A percentile compares a stretch with the other conserved stretches of the same genome.
These are phyloP conservation scores for Dryoscopus gambensis DNA, from an alignment of 2,113 vertebrate genomes.

Conservation along the genomic window DNA sequence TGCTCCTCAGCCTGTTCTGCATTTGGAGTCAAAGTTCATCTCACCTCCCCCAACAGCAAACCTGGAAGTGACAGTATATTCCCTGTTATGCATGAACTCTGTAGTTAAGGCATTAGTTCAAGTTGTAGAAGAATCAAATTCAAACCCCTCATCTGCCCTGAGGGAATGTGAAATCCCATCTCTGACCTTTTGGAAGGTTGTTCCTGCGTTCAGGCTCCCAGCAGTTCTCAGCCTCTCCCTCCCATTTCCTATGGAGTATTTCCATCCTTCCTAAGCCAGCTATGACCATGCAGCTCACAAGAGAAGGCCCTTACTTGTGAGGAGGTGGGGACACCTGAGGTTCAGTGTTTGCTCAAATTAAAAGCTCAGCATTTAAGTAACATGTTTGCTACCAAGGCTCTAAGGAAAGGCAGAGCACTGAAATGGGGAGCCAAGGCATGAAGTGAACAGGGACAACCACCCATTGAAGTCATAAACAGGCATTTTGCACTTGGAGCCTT, in stretches of 20 bases:
- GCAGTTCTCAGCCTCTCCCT: neutral
- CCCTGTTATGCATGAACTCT: neutral
- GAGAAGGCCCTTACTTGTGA: neutral
- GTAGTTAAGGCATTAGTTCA: neutral
- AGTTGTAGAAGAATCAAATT: neutral
- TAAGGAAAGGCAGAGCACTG: neutral
- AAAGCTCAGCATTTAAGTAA: neutral
- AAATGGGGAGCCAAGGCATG: neutral
- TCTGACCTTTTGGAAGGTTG: neutral
- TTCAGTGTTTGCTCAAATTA: neutral
- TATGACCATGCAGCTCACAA: neutral
- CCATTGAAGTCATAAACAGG: neutral
- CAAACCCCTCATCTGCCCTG: fast-evolving
- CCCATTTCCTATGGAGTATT: neutral
- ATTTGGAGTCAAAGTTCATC: neutral
- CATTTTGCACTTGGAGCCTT: neutral
- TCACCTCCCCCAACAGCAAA: neutral
- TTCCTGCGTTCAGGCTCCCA: neutral
- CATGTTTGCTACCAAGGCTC: neutral
- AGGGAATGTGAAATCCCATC: neutral
- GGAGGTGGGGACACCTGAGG: neutral
- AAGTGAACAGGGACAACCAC: neutral
- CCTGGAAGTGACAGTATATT: neutral
- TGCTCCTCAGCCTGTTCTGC: neutral
- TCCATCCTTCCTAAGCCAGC: neutral